These are phyloP conservation scores for Pampus argenteus DNA, from an alignment of 2,797 vertebrate species.

Conservation along the genomic window DNA sequence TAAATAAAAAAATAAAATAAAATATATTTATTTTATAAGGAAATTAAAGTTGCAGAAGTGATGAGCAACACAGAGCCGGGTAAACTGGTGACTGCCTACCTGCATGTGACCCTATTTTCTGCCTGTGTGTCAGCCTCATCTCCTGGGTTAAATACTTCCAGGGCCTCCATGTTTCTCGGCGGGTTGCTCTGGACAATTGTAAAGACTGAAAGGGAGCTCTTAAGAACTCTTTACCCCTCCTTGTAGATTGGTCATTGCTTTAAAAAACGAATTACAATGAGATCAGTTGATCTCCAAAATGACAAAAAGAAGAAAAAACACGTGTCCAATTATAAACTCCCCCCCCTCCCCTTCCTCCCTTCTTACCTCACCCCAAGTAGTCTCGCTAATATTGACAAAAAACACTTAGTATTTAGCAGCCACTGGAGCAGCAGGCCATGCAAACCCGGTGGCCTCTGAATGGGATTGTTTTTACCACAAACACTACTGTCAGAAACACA, in stretches of 20 bases:
- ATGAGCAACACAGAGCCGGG: neutral
- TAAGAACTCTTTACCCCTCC: conserved; percentile 72
- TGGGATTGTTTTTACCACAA: conserved; percentile 64
- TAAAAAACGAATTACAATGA: conserved; percentile 76
- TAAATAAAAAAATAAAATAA: neutral
- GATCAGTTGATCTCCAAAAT: conserved; percentile 73
- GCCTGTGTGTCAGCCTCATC: conserved; percentile 37
- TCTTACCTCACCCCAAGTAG: conserved; percentile 66
- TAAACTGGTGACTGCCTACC: neutral
- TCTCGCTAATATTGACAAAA: conserved; percentile 79
- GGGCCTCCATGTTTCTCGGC: conserved; percentile 58
- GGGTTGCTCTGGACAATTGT: conserved; percentile 70
- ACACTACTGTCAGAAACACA: conserved; percentile 76
- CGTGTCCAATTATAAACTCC: conserved; percentile 82
- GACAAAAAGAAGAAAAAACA: conserved; percentile 69
- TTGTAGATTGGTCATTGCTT: conserved; percentile 74
- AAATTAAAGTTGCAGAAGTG: neutral
- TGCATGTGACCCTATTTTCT: conserved; percentile 31
- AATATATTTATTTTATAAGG: neutral
- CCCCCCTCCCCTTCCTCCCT: conserved; percentile 48
- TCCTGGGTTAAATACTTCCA: conserved; percentile 80
- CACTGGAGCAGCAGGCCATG: conserved; percentile 54
- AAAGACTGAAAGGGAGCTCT: conserved; percentile 78
- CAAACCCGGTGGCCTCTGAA: conserved; percentile 62
- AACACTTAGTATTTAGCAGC: conserved; percentile 53